These are phyloP conservation scores for Sceloporus undulatus DNA, from an alignment of 2,113 vertebrate species.

Conservation along the genomic window DNA sequence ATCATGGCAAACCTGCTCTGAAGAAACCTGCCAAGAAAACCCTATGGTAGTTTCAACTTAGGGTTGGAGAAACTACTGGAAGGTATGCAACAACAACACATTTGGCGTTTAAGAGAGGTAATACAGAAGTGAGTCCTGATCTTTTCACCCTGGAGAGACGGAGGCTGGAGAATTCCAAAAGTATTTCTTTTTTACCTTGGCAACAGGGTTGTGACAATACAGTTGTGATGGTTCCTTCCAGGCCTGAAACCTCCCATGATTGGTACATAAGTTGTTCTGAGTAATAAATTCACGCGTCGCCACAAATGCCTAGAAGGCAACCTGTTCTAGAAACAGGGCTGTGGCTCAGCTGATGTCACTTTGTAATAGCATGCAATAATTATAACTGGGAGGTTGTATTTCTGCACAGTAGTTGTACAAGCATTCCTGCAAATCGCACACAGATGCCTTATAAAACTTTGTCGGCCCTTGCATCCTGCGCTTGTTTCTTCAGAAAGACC, in stretches of 20 bases:
- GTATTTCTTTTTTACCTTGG: slow-evolving; percentile 3
- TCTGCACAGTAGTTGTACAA: not conserved
- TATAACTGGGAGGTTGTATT: not conserved
- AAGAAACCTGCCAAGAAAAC: too few species aligned
- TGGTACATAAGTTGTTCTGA: not conserved
- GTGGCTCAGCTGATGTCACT: not conserved
- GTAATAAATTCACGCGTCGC: not conserved
- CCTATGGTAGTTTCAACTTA: too few species aligned
- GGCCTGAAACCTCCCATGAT: not conserved
- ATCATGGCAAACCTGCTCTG: too few species aligned
- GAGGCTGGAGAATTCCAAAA: not conserved
- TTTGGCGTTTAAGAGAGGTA: too few species aligned
- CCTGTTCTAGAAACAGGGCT: not conserved
- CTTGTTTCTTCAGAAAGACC: not conserved
- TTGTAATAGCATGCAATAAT: not conserved
- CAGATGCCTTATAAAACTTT: too few species aligned
- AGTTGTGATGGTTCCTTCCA: not conserved
- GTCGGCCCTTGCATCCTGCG: not conserved
- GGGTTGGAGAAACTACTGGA: too few species aligned
- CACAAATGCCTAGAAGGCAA: not conserved
- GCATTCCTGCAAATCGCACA: not conserved
- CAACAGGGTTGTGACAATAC: slow-evolving; percentile 3
- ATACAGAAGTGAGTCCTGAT: not conserved
- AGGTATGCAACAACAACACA: too few species aligned
- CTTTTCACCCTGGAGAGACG: too few species aligned